Evolutionary conservation across 1,140 invertebrate species (phyloP), one percentile per base, ranked within the genome.

Genomic region (Octopus bimaculoides): DNA sequence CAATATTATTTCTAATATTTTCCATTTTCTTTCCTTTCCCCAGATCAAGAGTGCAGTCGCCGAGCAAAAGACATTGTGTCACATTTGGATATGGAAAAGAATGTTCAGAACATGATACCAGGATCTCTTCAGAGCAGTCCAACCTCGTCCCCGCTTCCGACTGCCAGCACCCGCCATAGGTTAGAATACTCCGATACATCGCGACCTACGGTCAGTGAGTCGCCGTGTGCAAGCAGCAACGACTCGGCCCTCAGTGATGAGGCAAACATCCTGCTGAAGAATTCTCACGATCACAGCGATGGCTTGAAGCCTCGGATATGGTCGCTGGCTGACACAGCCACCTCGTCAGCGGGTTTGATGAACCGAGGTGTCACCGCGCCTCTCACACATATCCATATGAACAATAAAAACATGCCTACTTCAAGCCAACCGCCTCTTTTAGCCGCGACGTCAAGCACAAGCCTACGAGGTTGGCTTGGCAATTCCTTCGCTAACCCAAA

Each of bases 301-400:
- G 84, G 78, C 66, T 94, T 95, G 73, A 97, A 98, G 89, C 97
- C 97, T 41, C 97, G 98, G 91, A 99, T 99, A 85, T 99, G 97
- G 97, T 98, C 96, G 7, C 89, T 98, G 83, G 97, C 97, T 53
- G 96, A 98, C 89, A 98, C 96, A 54, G 97, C 97, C 20, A 97
- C 96, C n/a, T 97, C 96, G 89, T 97, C 97, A 52, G 74, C 84
- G 69, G 81, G 79, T 53, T n/a, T 69, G 66, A 69, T 69, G 17
- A 14, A 69, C 17, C 17, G 66, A 20, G 66, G 17, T 20, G 17
- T 20, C 14, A 20, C 17, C 17, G 26, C 26, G 66, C 66, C 66
- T 14, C 66, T 69, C 17, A 69, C 66, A 20, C 66, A 69, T 69
- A 20, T 69, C 66, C 66, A 69, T n/a, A 69, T 69, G 66, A 69